Percentiles rank a stretch among this genome's conserved stretches.
These are phyloP conservation scores for Bicyclus anynana DNA, from an alignment of 1,140 invertebrate genomes.

Conservation along the genomic window DNA sequence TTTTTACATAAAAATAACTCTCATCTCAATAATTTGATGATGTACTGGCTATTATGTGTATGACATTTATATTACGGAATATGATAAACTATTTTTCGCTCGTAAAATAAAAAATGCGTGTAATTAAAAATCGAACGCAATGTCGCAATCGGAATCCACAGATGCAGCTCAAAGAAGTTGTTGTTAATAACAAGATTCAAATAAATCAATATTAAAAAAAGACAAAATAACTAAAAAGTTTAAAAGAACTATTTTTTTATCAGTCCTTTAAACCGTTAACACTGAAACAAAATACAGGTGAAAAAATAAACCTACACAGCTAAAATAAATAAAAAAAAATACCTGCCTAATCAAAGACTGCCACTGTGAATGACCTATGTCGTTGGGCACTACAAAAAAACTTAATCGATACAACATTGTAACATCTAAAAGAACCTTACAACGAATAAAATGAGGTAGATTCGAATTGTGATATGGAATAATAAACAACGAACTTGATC, in stretches of 20 bases:
- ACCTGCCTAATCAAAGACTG: conserved; percentile 9
- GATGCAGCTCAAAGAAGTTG: conserved; percentile 14
- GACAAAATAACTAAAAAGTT: not conserved
- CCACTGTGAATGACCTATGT: conserved; percentile 11
- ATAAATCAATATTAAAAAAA: not conserved
- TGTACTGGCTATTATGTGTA: not conserved
- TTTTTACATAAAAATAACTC: too few species aligned
- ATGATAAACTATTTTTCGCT: not conserved
- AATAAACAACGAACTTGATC: conserved; percentile 48
- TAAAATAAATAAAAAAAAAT: conserved; percentile 52
- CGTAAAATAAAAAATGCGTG: conserved; percentile 13
- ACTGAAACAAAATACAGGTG: too few species aligned
- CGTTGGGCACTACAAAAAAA: conserved; percentile 31
- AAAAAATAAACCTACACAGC: conserved; percentile 14
- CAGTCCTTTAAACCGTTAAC: too few species aligned
- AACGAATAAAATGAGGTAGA: conserved; percentile 74
- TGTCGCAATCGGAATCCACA: conserved; percentile 1
- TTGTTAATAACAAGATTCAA: conserved; percentile 7
- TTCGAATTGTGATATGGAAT: conserved; percentile 72
- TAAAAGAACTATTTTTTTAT: not conserved
- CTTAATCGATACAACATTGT: conserved; percentile 36
- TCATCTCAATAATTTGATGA: not conserved
- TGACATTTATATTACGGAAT: not conserved
- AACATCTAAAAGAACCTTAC: conserved; percentile 68
- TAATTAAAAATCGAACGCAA: conserved; percentile 8